A percentile compares a stretch with the other conserved stretches of the same genome.
Conservation (phyloP, 2,797 vertebrate genomes). For the Hypotaenidia okinawae region DNA sequence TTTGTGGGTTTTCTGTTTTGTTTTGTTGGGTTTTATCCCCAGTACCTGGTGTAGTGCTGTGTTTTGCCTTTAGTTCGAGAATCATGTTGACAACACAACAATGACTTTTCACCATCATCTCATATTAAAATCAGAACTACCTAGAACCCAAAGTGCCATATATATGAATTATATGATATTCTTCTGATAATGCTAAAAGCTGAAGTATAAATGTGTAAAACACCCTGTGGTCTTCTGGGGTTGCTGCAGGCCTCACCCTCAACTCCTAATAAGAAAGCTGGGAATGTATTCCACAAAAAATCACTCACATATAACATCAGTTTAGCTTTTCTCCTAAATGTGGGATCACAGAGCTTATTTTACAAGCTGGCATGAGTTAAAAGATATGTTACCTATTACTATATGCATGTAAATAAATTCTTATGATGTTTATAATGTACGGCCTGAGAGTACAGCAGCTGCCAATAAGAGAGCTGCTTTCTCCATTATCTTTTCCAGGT, state of each 20-base stretch:
- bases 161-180: background rate
- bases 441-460: background rate
- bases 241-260: background rate
- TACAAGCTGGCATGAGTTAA: background rate
- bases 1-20: too few relatives aligned
- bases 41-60: too few relatives aligned
- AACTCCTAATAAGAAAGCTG: background rate
- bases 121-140: background rate
- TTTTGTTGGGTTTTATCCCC: too few relatives aligned
- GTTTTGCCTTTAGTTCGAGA: too few relatives aligned
- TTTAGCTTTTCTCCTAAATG: background rate
- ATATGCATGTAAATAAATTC: background rate
- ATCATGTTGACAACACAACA: too few relatives aligned
- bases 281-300: background rate
- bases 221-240: background rate
- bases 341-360: background rate
- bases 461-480: background rate
- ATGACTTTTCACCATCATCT: background rate
- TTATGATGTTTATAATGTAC: background rate
- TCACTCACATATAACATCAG: background rate
- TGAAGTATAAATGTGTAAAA: background rate
- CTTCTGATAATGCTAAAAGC: background rate
- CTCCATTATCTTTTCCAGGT: background rate
- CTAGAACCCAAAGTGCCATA: background rate
- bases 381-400: background rate